Percentiles rank a stretch among this genome's conserved stretches.
Conservation (phyloP, 1,140 invertebrate genomes). For the Aphaenogaster ashmeadi region DNA sequence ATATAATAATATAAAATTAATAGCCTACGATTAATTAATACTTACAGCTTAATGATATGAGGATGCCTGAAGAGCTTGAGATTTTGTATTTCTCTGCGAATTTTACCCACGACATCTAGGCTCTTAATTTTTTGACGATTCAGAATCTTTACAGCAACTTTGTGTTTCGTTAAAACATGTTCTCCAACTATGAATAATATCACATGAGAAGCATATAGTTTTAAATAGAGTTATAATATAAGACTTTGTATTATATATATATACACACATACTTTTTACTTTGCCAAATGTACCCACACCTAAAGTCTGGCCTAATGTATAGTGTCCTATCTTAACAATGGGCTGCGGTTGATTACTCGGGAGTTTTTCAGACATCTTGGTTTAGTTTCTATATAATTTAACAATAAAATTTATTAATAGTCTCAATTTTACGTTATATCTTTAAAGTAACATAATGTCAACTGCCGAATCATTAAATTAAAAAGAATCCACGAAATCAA, state of each 20-base stretch:
- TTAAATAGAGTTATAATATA: background rate
- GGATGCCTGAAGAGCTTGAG: constrained; percentile 99
- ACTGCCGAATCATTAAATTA: background rate
- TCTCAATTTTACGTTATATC: background rate
- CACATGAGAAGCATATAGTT: background rate
- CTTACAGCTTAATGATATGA: constrained; percentile 99
- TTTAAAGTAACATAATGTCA: background rate
- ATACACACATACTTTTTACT: constrained; percentile 92
- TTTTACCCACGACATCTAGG: constrained; percentile 99
- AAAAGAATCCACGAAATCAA: background rate
- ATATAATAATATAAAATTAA: no score
- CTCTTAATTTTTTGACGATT: constrained; percentile 99
- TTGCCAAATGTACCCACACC: constrained; percentile 98
- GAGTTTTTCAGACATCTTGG: constrained; percentile 89
- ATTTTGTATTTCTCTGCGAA: constrained; percentile 99
- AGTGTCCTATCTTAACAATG: constrained; percentile 97
- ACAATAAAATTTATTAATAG: constrained; percentile 15
- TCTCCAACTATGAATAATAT: constrained; percentile 92
- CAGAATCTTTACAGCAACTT: constrained; percentile 99
- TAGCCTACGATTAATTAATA: constrained; percentile 36
- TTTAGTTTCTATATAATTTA: constrained; percentile 21
- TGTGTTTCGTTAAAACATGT: constrained; percentile 98
- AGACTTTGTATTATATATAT: constrained; percentile 9
- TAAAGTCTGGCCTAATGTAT: constrained; percentile 95
- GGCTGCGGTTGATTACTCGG: constrained; percentile 89